Conservation (phyloP, 2,797 vertebrate species). For the Champsocephalus esox region DNA sequence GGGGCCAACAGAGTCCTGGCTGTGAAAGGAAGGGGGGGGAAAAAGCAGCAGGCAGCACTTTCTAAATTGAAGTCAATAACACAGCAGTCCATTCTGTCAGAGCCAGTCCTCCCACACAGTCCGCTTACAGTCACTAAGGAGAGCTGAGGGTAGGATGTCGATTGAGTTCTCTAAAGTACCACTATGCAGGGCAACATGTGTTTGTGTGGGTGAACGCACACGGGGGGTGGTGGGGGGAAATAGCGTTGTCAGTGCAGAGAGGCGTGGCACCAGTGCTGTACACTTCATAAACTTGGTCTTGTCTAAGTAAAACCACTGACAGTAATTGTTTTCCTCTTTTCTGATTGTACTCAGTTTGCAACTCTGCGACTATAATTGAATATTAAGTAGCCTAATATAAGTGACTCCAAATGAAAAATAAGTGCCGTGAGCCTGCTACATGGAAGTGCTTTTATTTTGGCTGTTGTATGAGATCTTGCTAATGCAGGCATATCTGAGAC, state of each 20-base stretch:
- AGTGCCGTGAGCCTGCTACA: constrained; percentile 28
- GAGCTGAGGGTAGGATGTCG: constrained; percentile 62
- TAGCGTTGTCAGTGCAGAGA: neutral
- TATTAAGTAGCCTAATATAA: neutral
- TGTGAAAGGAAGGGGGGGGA: constrained; percentile 47
- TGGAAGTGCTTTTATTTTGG: constrained; percentile 46
- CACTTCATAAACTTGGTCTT: neutral
- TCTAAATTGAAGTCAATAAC: constrained; percentile 86
- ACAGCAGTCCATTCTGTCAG: constrained; percentile 74
- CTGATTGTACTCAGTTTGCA: neutral
- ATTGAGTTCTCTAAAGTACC: constrained; percentile 72
- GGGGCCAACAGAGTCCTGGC: constrained; percentile 53
- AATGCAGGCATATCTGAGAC: constrained; percentile 80
- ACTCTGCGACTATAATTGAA: neutral
- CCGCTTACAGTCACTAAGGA: constrained; percentile 68
- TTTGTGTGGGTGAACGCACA: constrained; percentile 53
- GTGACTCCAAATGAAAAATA: constrained; percentile 11
- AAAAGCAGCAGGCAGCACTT: constrained; percentile 76
- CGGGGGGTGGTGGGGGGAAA: constrained; percentile 8
- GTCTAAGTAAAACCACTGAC: neutral
- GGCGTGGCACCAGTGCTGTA: neutral
- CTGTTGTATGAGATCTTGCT: constrained; percentile 70
- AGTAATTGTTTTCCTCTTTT: neutral
- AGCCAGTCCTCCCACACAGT: constrained; percentile 73
- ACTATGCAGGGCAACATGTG: constrained; percentile 53